Evolutionary conservation across 2,113 vertebrate genomes (phyloP), one percentile per base, ranked within the genome.

Genomic region (Nothoprocta perdicaria): DNA sequence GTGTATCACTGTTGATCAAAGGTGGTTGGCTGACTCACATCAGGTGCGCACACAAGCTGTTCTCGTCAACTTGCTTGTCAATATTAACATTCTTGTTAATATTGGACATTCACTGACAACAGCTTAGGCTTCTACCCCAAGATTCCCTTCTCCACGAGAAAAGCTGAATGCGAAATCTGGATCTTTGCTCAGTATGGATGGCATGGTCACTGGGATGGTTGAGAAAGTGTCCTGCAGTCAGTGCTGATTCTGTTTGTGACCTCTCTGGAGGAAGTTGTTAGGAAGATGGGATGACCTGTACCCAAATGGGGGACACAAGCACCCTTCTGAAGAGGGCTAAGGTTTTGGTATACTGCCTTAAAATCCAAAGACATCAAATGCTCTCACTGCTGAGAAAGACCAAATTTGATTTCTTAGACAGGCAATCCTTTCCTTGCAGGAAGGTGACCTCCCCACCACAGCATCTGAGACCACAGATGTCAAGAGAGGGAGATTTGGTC

Each of bases 291-390:
- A 35, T 6, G 23, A 29, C 35, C 73, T 26, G 31, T 35, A 23
- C 18, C 23, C 31, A 12, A 58, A 35, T 7, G 43, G 29, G 35
- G 53, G 19, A 61, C 24, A 31, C 45, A 13, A 43, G 23, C 41
- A 31, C 31, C 2, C 9, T 77, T 68, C 31, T 12, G 4, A 2
- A 1, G 27, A 23, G 5, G 3, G 9, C 4, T 27, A 18, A 33
- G 31, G 5, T 14, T 67, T 43, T 12, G 24, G 19, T 21, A 7
- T 13, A 31, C 5, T 69, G 35, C 45, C 77, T 52, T 53, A 10
- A 52, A 53, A 78, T 19, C 10, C 24, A 38, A 35, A 45, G 12
- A 6, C n/a, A 43, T 14, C 15, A 45, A 10, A 52, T 8, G 2
- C 26, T 31, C 31, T 38, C 38, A 9, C 1, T 52, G 15, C 45